Percentiles rank a stretch among this genome's conserved stretches.
Conservation (phyloP, 1,140 invertebrate genomes). For the Drosophila varians region DNA sequence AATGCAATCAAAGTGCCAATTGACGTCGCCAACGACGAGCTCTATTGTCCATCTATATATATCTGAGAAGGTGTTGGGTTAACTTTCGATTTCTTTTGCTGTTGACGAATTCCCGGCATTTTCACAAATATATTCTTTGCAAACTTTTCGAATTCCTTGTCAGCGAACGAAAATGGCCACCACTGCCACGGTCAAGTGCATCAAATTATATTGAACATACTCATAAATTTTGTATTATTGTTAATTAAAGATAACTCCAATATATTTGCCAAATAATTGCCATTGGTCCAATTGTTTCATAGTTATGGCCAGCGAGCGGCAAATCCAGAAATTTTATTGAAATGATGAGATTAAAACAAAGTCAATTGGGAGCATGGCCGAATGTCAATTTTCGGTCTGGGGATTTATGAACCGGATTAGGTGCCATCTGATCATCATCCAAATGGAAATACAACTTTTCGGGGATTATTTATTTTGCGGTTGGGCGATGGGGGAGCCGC, state of each 20-base stretch:
- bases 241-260: no score
- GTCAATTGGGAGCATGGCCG: conserved; percentile 33
- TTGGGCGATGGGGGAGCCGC: not conserved
- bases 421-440: conserved; percentile 24
- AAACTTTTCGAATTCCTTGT: conserved; percentile 32
- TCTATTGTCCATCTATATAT: conserved; percentile 28
- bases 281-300: not conserved
- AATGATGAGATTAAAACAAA: conserved; percentile 15
- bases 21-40: conserved; percentile 46
- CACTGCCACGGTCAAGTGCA: conserved; percentile 32
- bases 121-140: conserved; percentile 40
- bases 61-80: conserved; percentile 11
- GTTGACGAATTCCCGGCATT: conserved; percentile 73
- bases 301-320: not conserved
- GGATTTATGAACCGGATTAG: conserved; percentile 57
- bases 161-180: conserved; percentile 27
- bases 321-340: not conserved
- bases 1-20: conserved; percentile 74
- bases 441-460: conserved; percentile 51
- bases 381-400: conserved; percentile 21
- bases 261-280: no score
- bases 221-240: not conserved
- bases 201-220: not conserved
- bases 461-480: conserved; percentile 57
- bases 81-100: conserved; percentile 66